phyloP scores from a whole-genome alignment of 2,888 invertebrate species.

The Eristalis pertinax region DNA sequence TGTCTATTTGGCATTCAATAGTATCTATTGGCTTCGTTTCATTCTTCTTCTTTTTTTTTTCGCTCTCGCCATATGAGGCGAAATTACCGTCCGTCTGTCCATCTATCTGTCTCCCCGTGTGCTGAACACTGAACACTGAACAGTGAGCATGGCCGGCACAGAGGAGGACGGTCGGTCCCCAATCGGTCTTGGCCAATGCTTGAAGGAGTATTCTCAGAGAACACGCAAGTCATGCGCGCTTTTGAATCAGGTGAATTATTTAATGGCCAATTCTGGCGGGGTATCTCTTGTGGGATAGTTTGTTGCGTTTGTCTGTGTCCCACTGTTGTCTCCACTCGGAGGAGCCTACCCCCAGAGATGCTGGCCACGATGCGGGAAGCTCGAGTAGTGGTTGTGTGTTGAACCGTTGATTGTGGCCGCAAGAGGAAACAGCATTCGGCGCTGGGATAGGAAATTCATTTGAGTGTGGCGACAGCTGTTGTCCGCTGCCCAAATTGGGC shows the following conservation, averaged over 20 bases:
- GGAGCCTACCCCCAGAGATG: constrained; percentile 40
- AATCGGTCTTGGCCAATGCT: constrained; percentile 43
- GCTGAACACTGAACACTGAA: background rate
- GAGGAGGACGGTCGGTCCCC: constrained; percentile 37
- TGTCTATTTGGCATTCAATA: constrained; percentile 71
- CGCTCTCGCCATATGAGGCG: constrained; percentile 57
- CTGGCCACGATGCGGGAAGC: constrained; percentile 44
- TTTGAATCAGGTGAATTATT: constrained; percentile 71
- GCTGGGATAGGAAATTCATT: constrained; percentile 53
- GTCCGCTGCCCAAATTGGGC: constrained; percentile 60
- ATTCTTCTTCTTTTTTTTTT: background rate
- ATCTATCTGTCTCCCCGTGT: constrained; percentile 23
- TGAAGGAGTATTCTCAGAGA: constrained; percentile 63
- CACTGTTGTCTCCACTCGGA: background rate
- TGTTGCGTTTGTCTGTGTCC: constrained; percentile 3
- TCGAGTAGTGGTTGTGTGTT: constrained; percentile 42
- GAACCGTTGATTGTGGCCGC: constrained; percentile 14
- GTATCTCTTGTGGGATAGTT: constrained; percentile 12
- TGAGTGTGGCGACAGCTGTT: constrained; percentile 69
- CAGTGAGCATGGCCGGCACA: background rate
- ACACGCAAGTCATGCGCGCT: constrained; percentile 72
- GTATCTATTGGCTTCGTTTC: constrained; percentile 14
- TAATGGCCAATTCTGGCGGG: constrained; percentile 67
- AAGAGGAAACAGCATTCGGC: constrained; percentile 44
- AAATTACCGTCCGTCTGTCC: constrained; percentile 63